These are phyloP conservation scores for Chaetoderma sp. DNA, from an alignment of 2,888 invertebrate genomes.

Conservation along the genomic window DNA sequence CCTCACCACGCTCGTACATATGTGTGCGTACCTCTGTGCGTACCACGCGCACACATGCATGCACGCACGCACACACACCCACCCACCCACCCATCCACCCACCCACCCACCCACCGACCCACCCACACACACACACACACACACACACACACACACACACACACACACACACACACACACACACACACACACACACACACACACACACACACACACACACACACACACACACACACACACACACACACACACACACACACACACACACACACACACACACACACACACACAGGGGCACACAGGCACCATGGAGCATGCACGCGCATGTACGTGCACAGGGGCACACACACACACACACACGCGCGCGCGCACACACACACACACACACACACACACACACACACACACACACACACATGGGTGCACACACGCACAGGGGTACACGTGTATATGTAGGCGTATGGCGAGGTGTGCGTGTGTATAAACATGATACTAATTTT, in stretches of 20 bases:
- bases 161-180: not conserved
- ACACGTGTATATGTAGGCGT: not conserved
- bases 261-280: not conserved
- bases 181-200: conserved; percentile 4
- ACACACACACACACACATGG: conserved; percentile 3
- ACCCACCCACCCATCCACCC: no score
- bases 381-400: not conserved
- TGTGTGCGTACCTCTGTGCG: no score
- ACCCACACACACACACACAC: no score
- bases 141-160: not conserved
- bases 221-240: conserved; percentile 6
- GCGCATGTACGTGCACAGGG: not conserved
- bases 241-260: not conserved
- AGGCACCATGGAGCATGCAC: not conserved
- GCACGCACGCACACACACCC: no score
- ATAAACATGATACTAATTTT: no score
- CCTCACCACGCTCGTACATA: no score
- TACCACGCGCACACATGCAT: conserved; percentile 5
- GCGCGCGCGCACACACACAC: not conserved
- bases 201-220: conserved; percentile 9
- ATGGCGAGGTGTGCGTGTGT: no score
- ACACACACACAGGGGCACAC: not conserved
- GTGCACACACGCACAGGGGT: not conserved
- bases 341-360: not conserved
- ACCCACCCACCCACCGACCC: no score